phyloP scores from a whole-genome alignment of 92 coral and sea anemone species.

The Palythoa caribaeorum region DNA sequence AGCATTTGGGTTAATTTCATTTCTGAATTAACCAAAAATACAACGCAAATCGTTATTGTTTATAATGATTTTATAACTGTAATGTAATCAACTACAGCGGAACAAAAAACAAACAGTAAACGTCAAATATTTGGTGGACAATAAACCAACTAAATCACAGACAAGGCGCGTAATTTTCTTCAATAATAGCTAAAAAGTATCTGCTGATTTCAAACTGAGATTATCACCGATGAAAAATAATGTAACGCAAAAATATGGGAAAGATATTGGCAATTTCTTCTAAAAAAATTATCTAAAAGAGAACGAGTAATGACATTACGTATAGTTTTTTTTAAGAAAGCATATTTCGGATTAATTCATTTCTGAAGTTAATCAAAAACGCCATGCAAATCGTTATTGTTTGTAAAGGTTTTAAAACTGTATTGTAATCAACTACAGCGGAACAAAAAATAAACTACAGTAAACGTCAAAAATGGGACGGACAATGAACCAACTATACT shows the following conservation, averaged over 20 bases:
- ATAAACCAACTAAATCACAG: background rate
- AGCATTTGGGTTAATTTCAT: background rate
- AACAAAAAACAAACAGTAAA: background rate
- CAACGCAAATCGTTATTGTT: background rate
- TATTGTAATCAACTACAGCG: background rate
- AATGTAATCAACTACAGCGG: constrained; percentile 1
- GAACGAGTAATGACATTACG: background rate
- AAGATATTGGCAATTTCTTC: background rate
- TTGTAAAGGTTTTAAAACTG: background rate
- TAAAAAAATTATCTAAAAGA: background rate
- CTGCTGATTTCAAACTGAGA: background rate
- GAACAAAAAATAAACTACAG: background rate
- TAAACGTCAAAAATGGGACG: background rate
- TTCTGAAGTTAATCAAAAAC: background rate
- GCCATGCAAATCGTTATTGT: background rate
- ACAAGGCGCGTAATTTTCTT: background rate
- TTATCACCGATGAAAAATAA: background rate
- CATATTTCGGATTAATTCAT: background rate
- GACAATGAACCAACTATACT: background rate
- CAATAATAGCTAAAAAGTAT: background rate
- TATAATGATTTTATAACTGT: background rate
- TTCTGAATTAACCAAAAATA: background rate
- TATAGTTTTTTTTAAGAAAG: background rate
- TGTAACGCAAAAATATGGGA: background rate
- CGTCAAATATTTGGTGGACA: background rate